phyloP scores from a whole-genome alignment of 2,797 vertebrate genomes.

The Pangasius krempfi region DNA sequence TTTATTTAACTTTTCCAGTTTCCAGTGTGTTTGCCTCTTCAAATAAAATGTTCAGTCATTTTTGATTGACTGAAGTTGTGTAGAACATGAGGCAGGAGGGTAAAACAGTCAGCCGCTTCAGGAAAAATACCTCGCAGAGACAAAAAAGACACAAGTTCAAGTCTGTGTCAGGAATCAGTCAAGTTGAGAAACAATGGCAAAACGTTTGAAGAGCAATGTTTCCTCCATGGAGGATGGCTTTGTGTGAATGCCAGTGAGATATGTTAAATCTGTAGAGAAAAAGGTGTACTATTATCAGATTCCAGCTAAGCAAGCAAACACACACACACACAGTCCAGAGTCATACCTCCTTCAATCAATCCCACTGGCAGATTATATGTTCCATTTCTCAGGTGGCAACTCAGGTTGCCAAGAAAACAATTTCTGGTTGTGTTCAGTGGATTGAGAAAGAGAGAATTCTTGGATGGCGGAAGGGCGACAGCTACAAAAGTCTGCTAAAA shows the following conservation, averaged over 20 bases:
- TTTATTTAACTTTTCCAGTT: not conserved
- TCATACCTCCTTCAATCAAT: constrained; percentile 46
- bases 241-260: constrained; percentile 17
- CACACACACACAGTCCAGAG: constrained; percentile 20
- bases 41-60: not conserved
- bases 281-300: not conserved
- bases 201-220: constrained; percentile 25
- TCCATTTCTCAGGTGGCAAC: constrained; percentile 37
- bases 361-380: constrained; percentile 47
- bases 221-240: constrained; percentile 11
- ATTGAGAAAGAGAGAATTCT: constrained; percentile 41
- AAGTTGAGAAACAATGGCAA: constrained; percentile 3
- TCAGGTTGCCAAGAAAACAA: constrained; percentile 51
- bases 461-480: constrained; percentile 22
- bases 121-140: constrained; percentile 5
- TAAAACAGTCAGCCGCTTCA: not conserved
- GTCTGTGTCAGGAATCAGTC: constrained; percentile 22
- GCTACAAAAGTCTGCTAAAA: constrained; percentile 10
- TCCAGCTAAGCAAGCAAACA: not conserved
- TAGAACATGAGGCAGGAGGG: not conserved
- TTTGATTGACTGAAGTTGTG: not conserved
- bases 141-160: constrained; percentile 30
- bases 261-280: constrained; percentile 29
- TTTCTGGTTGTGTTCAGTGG: constrained; percentile 53
- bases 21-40: not conserved